Percentiles rank a stretch among this genome's conserved stretches.
Conservation (phyloP, 2,113 vertebrate species). For the Microcebus murinus region DNA sequence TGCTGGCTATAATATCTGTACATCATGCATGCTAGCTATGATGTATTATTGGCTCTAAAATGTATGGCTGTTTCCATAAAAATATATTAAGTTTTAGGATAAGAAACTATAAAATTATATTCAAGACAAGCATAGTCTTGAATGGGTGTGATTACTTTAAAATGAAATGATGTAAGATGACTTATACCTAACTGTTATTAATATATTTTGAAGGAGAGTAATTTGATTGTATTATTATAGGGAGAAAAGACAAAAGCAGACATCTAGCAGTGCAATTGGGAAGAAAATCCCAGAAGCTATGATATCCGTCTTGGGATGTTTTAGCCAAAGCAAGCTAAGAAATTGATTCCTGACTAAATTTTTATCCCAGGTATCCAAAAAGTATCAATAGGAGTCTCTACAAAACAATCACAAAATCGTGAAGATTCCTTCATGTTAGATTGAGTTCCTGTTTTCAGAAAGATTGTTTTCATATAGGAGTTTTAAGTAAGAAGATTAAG, state of each 20-base stretch:
- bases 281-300: neutral
- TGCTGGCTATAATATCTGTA: no score
- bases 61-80: neutral
- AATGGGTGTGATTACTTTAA: neutral
- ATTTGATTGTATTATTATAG: neutral
- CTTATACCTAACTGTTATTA: neutral
- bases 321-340: neutral
- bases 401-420: neutral
- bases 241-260: neutral
- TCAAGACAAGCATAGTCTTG: neutral
- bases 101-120: conserved; percentile 10
- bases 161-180: neutral
- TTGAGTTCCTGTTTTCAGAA: neutral
- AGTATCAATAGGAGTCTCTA: neutral
- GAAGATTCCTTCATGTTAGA: neutral
- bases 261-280: neutral
- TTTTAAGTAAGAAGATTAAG: neutral
- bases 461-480: neutral
- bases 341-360: neutral
- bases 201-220: neutral
- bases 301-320: neutral
- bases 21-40: neutral
- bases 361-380: neutral
- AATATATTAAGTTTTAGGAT: neutral
- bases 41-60: neutral